Base-by-base conservation (phyloP, 2,113 vertebrate species). In the Beaufortia kweichowensis region DNA sequence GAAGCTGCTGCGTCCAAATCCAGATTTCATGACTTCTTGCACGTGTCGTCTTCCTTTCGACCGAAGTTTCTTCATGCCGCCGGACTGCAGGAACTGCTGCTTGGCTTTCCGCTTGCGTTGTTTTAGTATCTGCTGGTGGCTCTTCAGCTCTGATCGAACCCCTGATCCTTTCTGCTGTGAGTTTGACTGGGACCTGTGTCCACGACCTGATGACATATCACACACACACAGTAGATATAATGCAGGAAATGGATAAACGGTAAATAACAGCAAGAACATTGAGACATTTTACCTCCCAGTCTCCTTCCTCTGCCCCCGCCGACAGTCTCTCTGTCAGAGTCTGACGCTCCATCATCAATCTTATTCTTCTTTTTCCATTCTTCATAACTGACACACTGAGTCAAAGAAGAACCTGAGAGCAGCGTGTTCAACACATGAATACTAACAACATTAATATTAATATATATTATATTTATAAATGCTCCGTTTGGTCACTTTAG, bases 351-450 rank as follows among this genome's bases (percentile, higher is more conserved):
- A 10, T 97, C 95, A 0, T 98, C 95, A 0, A 99, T 86, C 78
- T 90, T 98, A 88, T 97, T 92, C 60, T 94, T 98, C 85, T 98
- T 96, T 87, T 96, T 98, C 97, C 97, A 99, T 66, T 98, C 96
- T 65, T 96, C 95, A 1, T 99, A 99, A 85, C 97, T 99, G 86
- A 63, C n/a, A 19, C 39, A 39, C 29, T 21, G 17, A 14, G 84
- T 93, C 87, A 96, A 94, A 90, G 87, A 80, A 57, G 11, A 14
- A 43, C 29, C 31, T 19, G 26, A 76, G 1, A 6, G 3, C 43
- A 53, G 19, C 15, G 19, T 4, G 35, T 39, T n/a, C n/a, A n/a
- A n/a, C n/a, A n/a, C n/a, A n/a, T n/a, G n/a, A n/a, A n/a, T n/a
- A n/a, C n/a, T n/a, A n/a, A n/a, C n/a, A n/a, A n/a, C n/a, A n/a